A percentile compares a stretch with the other conserved stretches of the same genome.
These are phyloP conservation scores for Egretta garzetta DNA, from an alignment of 2,113 vertebrate species.

Conservation along the genomic window DNA sequence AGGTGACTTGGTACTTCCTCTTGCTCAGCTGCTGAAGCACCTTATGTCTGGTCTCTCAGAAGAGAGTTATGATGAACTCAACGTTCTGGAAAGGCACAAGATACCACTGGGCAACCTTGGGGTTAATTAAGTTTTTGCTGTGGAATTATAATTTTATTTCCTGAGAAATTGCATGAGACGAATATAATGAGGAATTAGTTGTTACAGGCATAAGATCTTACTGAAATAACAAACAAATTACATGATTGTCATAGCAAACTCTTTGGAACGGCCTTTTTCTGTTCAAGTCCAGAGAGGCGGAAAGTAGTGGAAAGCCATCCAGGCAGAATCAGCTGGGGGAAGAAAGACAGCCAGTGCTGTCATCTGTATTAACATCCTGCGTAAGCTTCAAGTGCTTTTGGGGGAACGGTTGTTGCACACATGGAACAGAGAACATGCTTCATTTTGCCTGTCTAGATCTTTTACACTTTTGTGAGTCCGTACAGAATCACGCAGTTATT, in stretches of 20 bases:
- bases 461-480: not conserved
- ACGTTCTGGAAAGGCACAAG: not conserved
- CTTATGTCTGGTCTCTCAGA: not conserved
- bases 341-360: not conserved
- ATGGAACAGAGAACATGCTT: not conserved
- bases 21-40: not conserved
- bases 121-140: conserved; percentile 19
- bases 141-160: conserved; percentile 54
- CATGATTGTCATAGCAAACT: not conserved
- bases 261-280: not conserved
- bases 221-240: not conserved
- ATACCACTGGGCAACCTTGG: not conserved
- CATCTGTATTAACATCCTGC: not conserved
- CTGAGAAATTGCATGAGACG: conserved; percentile 38
- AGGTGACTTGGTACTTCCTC: not conserved
- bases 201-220: conserved; percentile 5
- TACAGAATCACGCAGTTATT: not conserved
- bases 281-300: not conserved
- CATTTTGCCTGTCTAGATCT: not conserved
- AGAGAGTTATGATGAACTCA: not conserved
- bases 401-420: not conserved
- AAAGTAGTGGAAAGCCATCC: not conserved
- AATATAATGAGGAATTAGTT: conserved; percentile 41
- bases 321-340: not conserved
- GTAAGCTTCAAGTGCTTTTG: not conserved